Evolutionary conservation across 2,888 invertebrate genomes (phyloP).

Genomic region (Melinaea menophilus): DNA sequence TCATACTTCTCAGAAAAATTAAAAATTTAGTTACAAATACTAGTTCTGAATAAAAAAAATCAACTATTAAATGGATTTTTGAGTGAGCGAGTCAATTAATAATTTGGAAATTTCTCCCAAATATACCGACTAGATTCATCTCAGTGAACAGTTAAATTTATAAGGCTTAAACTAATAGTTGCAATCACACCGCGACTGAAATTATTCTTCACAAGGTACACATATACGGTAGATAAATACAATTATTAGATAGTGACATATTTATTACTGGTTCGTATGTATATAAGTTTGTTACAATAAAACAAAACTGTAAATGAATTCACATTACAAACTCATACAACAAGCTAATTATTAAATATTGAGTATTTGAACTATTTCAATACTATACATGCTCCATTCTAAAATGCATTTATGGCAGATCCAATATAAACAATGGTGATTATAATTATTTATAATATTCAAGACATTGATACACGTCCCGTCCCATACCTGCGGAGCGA

Average conservation of each 20-base stretch:
- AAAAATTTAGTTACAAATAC: too few relatives aligned
- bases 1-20: too few relatives aligned
- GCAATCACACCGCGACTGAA: too few relatives aligned
- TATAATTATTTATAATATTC: neutral
- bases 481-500: slow-evolving; percentile 5
- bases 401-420: slow-evolving; percentile 8
- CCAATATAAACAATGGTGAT: neutral
- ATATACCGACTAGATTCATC: slow-evolving; percentile 1
- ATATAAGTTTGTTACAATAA: neutral
- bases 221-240: too few relatives aligned
- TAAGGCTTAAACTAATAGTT: neutral
- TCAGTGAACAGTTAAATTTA: neutral
- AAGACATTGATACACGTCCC: neutral
- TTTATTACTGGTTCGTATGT: neutral
- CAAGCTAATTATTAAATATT: neutral
- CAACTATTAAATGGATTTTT: neutral
- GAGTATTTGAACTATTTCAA: slow-evolving; percentile 8
- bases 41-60: neutral
- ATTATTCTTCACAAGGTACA: too few relatives aligned
- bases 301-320: neutral
- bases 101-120: neutral
- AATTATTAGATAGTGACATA: neutral
- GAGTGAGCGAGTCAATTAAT: neutral
- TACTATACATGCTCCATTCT: neutral
- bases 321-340: neutral